Evolutionary conservation across 2,113 vertebrate genomes (phyloP).

Genomic region (Micronisus gabar): DNA sequence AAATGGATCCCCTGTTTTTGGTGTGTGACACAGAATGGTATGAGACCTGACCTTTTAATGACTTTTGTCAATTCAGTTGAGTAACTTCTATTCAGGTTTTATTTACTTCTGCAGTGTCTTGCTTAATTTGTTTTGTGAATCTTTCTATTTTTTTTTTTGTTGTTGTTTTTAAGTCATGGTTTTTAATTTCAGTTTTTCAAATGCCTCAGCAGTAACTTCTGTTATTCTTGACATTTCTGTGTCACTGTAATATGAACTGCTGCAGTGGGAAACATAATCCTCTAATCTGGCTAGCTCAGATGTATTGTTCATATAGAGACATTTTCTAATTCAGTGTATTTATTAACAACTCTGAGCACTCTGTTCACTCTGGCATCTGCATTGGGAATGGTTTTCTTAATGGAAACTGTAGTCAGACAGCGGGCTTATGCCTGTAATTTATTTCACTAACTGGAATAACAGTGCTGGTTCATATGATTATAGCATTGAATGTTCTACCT

Average conservation of each 20-base stretch:
- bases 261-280: conserved; percentile 27
- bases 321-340: conserved; percentile 1
- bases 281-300: conserved; percentile 49
- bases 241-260: conserved; percentile 19
- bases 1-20: neutral
- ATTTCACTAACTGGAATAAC: neutral
- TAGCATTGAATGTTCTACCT: neutral
- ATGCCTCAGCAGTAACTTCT: conserved; percentile 22
- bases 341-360: conserved; percentile 22
- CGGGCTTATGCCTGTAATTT: neutral
- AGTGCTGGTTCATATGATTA: neutral
- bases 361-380: neutral
- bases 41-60: neutral
- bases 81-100: neutral
- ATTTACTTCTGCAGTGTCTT: conserved; percentile 13
- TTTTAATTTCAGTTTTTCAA: conserved; percentile 28
- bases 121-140: conserved; percentile 34
- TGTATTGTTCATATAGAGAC: conserved; percentile 1
- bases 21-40: neutral
- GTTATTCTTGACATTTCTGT: conserved; percentile 53
- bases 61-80: neutral
- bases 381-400: neutral
- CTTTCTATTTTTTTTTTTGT: neutral
- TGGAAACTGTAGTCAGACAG: neutral
- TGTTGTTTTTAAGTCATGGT: neutral